A percentile compares a stretch with the other conserved stretches of the same genome.
Evolutionary conservation across 64 coral and sea anemone genomes (phyloP).

Genomic region (Pocillopora verrucosa): DNA sequence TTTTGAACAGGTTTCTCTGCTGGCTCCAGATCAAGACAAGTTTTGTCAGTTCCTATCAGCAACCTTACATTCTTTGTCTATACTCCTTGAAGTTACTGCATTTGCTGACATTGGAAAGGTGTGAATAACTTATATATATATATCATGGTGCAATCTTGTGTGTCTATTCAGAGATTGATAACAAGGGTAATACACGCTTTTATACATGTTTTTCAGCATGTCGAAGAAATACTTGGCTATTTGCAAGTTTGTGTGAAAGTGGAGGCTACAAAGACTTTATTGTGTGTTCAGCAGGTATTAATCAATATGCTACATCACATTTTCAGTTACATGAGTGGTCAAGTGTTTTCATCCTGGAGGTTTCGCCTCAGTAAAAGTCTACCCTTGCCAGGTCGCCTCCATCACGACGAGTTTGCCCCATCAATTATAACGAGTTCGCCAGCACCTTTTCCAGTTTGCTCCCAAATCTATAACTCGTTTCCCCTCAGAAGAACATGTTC

Average conservation of each 20-base stretch:
- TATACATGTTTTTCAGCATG: slow-evolving; percentile 59
- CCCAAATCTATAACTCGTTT: not conserved
- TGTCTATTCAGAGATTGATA: too few species aligned
- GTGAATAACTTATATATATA: not conserved
- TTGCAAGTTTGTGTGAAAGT: slow-evolving; percentile 79
- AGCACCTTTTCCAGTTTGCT: too few species aligned
- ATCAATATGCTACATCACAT: not conserved
- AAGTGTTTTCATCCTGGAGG: not conserved
- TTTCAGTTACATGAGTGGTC: not conserved
- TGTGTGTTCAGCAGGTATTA: slow-evolving; percentile 95
- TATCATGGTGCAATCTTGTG: too few species aligned
- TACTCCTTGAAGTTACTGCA: slow-evolving; percentile 79
- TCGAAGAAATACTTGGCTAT: slow-evolving; percentile 96
- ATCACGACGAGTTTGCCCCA: too few species aligned
- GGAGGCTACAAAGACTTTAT: slow-evolving; percentile 75
- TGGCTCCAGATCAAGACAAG: slow-evolving; percentile 66
- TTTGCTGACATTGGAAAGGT: slow-evolving; percentile 94
- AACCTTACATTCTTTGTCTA: slow-evolving; percentile 61
- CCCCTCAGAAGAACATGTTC: not conserved
- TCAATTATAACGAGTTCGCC: too few species aligned
- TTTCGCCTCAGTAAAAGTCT: too few species aligned
- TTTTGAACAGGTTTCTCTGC: slow-evolving; percentile 37
- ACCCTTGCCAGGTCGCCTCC: too few species aligned
- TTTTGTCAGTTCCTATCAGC: slow-evolving; percentile 69
- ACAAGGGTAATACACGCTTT: not conserved